phyloP scores from a whole-genome alignment of 2,888 invertebrate species.

The Agrochola macilenta region DNA sequence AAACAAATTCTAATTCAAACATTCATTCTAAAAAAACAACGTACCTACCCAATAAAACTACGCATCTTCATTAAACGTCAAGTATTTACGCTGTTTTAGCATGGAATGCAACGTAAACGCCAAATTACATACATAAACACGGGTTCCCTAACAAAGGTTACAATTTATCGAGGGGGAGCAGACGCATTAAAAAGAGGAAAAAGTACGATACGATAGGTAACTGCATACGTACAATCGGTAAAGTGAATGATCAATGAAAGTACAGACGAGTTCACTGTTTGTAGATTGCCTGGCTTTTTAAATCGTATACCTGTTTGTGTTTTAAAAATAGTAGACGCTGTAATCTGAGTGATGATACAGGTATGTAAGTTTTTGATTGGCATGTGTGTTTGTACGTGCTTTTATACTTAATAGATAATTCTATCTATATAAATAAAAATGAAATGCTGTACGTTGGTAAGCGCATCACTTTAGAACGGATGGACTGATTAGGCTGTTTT shows the following conservation, averaged over 20 bases:
- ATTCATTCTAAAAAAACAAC: constrained; percentile 43
- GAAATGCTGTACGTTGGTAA: too few relatives aligned
- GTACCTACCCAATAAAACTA: constrained; percentile 22
- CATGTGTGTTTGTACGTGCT: neutral
- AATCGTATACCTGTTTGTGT: constrained; percentile 1
- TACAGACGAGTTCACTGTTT: constrained; percentile 49
- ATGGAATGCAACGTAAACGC: constrained; percentile 61
- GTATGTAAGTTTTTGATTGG: neutral
- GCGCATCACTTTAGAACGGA: neutral
- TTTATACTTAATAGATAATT: neutral
- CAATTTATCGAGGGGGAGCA: constrained; percentile 82
- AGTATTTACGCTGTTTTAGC: constrained; percentile 52
- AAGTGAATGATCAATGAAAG: constrained; percentile 71
- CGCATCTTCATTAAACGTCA: constrained; percentile 52
- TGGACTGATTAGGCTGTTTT: too few relatives aligned
- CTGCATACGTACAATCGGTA: constrained; percentile 65
- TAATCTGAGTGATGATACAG: neutral
- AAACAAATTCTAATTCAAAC: constrained; percentile 25
- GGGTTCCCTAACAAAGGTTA: constrained; percentile 80
- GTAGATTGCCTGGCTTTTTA: constrained; percentile 43
- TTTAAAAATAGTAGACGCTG: constrained; percentile 10
- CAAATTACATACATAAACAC: constrained; percentile 84
- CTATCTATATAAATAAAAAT: too few relatives aligned
- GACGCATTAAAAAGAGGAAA: constrained; percentile 80
- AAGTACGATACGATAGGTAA: constrained; percentile 60